A percentile compares a stretch with the other conserved stretches of the same genome.
These are phyloP conservation scores for Axinella damicornis DNA, from an alignment of 37 sponge, comb jelly and placozoan species.

Conservation along the genomic window DNA sequence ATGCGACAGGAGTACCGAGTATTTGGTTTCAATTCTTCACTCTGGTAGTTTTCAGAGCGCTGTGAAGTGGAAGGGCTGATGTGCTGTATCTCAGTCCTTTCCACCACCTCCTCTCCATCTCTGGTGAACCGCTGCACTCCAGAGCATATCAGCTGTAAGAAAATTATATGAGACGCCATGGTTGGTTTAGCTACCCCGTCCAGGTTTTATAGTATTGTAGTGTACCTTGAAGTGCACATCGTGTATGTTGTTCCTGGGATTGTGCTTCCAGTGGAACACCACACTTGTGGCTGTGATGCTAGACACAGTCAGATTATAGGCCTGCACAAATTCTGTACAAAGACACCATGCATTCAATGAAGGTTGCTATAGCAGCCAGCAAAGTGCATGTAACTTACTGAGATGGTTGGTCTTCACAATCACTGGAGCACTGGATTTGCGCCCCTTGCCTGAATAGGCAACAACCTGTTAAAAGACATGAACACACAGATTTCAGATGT, in stretches of 20 bases:
- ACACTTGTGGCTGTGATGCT: conserved; percentile 34
- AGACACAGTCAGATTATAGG: conserved; percentile 30
- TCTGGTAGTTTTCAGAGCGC: conserved; percentile 16
- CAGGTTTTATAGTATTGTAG: too few relatives aligned
- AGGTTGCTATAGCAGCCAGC: too few relatives aligned
- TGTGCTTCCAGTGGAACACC: conserved; percentile 55
- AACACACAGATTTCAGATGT: too few relatives aligned
- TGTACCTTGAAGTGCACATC: conserved; percentile 62
- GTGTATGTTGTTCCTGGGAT: conserved; percentile 41
- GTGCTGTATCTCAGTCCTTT: conserved; percentile 19
- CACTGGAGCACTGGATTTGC: conserved; percentile 26
- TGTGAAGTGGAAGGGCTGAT: conserved; percentile 6
- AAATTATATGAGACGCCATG: too few relatives aligned
- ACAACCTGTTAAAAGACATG: too few relatives aligned
- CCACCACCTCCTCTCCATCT: conserved; percentile 9
- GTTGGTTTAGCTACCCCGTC: too few relatives aligned
- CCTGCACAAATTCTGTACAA: conserved; percentile 40
- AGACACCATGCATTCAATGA: too few relatives aligned
- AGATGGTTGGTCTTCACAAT: conserved; percentile 38
- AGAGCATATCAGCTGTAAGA: conserved; percentile 33
- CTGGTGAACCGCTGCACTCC: conserved; percentile 32
- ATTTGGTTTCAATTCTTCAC: conserved; percentile 38
- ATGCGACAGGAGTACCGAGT: conserved; percentile 48
- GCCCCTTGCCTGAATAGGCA: conserved; percentile 32
- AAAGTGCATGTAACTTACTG: conserved; percentile 34